Percentiles rank a stretch among this genome's conserved stretches.
These are phyloP conservation scores for Mesorhabditis spiculigera DNA, from an alignment of 2,888 invertebrate species.

Conservation along the genomic window DNA sequence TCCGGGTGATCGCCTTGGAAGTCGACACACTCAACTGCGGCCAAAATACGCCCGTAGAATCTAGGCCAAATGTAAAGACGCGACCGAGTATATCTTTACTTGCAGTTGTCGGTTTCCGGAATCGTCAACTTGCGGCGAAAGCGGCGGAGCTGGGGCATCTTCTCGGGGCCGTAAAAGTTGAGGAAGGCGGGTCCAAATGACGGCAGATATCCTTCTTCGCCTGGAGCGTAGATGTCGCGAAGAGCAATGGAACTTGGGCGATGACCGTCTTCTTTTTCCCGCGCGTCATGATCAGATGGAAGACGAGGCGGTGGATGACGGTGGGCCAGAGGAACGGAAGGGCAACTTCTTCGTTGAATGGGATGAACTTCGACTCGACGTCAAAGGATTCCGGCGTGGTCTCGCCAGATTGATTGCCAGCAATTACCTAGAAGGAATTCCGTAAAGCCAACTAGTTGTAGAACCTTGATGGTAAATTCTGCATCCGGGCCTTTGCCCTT, in stretches of 20 bases:
- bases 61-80: slow-evolving; percentile 13
- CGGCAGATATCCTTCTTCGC: slow-evolving; percentile 46
- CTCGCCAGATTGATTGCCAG: slow-evolving; percentile 28
- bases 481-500: slow-evolving; percentile 19
- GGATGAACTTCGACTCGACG: slow-evolving; percentile 16
- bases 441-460: too few species aligned
- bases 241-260: slow-evolving; percentile 24
- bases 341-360: slow-evolving; percentile 38
- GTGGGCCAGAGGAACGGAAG: slow-evolving; percentile 51
- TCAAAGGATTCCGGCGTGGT: slow-evolving; percentile 22
- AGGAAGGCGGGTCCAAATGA: slow-evolving; percentile 46
- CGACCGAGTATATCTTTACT: slow-evolving; percentile 7
- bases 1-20: slow-evolving; percentile 26
- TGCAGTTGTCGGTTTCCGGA: slow-evolving; percentile 26
- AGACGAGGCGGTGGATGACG: slow-evolving; percentile 35
- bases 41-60: slow-evolving; percentile 38
- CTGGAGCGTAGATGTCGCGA: slow-evolving; percentile 38
- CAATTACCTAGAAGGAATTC: slow-evolving; percentile 18
- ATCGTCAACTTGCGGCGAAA: slow-evolving; percentile 18
- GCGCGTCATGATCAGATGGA: slow-evolving; percentile 30
- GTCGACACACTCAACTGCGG: slow-evolving; percentile 38
- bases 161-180: slow-evolving; percentile 44
- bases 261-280: slow-evolving; percentile 21
- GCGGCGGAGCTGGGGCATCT: slow-evolving; percentile 22
- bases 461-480: slow-evolving; percentile 15